Percentiles rank a stretch among this genome's conserved stretches.
Evolutionary conservation across 2,888 invertebrate species (phyloP).

Genomic region (Chrysotoxum bicinctum): DNA sequence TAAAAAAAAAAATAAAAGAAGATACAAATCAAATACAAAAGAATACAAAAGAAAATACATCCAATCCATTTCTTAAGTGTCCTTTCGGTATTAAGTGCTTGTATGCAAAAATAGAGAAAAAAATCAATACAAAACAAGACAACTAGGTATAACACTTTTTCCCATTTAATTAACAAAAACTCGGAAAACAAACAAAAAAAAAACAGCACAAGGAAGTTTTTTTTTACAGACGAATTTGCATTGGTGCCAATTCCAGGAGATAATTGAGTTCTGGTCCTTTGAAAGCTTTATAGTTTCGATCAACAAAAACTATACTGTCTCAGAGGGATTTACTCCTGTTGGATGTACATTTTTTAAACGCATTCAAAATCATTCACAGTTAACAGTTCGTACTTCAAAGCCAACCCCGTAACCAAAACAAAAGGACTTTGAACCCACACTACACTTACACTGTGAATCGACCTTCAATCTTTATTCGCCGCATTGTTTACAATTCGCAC

Average conservation of each 20-base stretch:
- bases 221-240: not conserved
- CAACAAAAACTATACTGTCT: conserved; percentile 6
- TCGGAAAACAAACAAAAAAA: not conserved
- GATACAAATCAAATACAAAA: conserved; percentile 1
- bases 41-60: not conserved
- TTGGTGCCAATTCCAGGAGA: conserved; percentile 25
- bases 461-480: conserved; percentile 32
- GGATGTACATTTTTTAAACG: not conserved
- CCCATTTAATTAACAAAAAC: conserved; percentile 58
- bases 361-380: conserved; percentile 34
- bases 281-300: conserved; percentile 13
- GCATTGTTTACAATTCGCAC: conserved; percentile 32
- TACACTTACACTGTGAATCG: not conserved
- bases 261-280: conserved; percentile 47
- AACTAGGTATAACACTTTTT: not conserved
- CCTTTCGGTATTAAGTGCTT: conserved; percentile 29
- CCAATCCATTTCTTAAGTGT: conserved; percentile 18
- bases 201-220: not conserved
- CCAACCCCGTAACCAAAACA: conserved; percentile 2
- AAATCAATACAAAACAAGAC: conserved; percentile 7
- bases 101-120: conserved; percentile 30
- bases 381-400: conserved; percentile 11
- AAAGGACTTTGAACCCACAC: conserved; percentile 42
- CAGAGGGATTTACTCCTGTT: conserved; percentile 15
- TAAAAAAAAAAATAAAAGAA: not conserved